Evolutionary conservation across 2,888 invertebrate genomes (phyloP), one percentile per base, ranked within the genome.

Genomic region (Psylliodes chrysocephalus): DNA sequence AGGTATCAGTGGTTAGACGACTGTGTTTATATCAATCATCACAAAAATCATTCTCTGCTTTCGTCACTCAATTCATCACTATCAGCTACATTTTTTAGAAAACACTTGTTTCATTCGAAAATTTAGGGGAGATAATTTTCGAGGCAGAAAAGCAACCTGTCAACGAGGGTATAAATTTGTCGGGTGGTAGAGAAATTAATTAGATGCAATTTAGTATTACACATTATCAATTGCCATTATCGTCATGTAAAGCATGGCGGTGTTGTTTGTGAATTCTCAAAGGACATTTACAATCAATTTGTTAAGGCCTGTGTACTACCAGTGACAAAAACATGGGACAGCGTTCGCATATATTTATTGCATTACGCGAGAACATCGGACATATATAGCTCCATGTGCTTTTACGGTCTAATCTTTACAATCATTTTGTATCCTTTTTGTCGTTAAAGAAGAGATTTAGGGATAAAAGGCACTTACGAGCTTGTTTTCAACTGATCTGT

Each of bases 221-320:
- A 66, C 69, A 66, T 73, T 74, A 75, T 75, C 75, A 73, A 71
- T 73, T 73, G 73, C 70, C 61, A 72, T 72, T 74, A 75, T 75
- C 75, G 66, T 67, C 70, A 71, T 74, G 74, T 73, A 75, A 76
- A 76, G 72, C 74, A 72, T 68, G 49, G 71, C 71, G 71, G 70
- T 67, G 60, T 67, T 67, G 69, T 71, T 67, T 72, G 72, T 69
- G 67, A 64, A 70, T 71, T 66, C 73, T 73, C 74, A 67, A 71
- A 71, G 72, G 74, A 74, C 72, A 71, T 69, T 71, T 65, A 64
- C 71, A 73, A 73, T 74, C 74, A 74, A 74, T 74, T 74, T 72
- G 71, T 73, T 68, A 68, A 70, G 60, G 63, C 47, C 57, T 65
- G 46, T 65, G 46, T 73, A 72, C 71, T 73, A 71, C 56, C 72